phyloP scores from a whole-genome alignment of 2,797 vertebrate genomes.

The Astyanax mexicanus region DNA sequence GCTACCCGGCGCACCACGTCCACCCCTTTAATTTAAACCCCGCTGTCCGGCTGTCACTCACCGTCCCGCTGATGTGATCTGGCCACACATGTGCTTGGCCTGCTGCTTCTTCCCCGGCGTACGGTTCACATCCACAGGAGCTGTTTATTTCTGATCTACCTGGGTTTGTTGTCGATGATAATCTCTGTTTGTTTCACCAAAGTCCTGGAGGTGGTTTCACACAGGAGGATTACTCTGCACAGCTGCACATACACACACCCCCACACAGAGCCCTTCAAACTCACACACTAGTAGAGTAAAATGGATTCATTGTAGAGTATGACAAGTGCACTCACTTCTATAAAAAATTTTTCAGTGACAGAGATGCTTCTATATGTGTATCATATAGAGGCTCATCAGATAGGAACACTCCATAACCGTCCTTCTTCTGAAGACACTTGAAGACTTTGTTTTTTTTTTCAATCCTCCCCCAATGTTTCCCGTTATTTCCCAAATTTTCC shows the following conservation, averaged over 20 bases:
- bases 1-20: neutral
- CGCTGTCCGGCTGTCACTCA: conserved; percentile 45
- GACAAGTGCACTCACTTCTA: too few species aligned
- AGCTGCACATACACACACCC: neutral
- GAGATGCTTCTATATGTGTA: too few species aligned
- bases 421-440: too few species aligned
- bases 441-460: too few species aligned
- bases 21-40: conserved; percentile 44
- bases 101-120: conserved; percentile 26
- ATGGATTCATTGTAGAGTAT: too few species aligned
- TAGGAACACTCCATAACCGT: too few species aligned
- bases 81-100: conserved; percentile 42
- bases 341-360: too few species aligned
- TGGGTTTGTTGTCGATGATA: conserved; percentile 28
- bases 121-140: neutral
- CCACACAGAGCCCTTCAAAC: too few species aligned
- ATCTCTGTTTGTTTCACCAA: conserved; percentile 47
- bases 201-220: neutral
- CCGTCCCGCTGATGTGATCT: conserved; percentile 41
- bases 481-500: too few species aligned
- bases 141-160: conserved; percentile 44
- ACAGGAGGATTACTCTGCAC: neutral
- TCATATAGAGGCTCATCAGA: too few species aligned
- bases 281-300: too few species aligned
- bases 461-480: too few species aligned